phyloP scores from a whole-genome alignment of 2,888 invertebrate genomes.

The Therioaphis trifolii region DNA sequence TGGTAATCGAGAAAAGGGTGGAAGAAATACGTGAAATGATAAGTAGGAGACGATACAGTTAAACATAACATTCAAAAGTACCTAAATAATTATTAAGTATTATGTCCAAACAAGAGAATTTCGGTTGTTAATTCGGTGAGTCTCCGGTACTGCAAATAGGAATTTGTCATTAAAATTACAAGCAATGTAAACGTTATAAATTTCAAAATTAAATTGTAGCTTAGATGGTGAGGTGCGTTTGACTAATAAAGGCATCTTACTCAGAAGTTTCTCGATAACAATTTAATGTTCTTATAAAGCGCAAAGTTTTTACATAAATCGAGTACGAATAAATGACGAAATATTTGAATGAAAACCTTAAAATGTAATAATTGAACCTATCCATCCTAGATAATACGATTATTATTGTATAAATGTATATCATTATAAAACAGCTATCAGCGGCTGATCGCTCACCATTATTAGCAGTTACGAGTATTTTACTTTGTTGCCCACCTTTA shows the following conservation, averaged over 20 bases:
- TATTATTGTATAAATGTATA: background rate
- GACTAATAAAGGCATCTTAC: conserved; percentile 16
- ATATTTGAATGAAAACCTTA: background rate
- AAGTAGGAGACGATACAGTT: background rate
- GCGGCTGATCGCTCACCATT: too few species aligned
- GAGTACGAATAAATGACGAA: conserved; percentile 8
- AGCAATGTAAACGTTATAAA: conserved; percentile 6
- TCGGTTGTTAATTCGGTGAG: background rate
- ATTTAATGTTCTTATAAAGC: background rate
- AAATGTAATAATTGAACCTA: background rate
- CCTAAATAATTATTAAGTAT: conserved; percentile 43
- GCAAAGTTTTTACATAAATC: conserved; percentile 5
- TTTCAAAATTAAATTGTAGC: background rate
- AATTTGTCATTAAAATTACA: conserved; percentile 36
- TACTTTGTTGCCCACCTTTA: too few species aligned
- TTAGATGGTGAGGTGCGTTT: background rate
- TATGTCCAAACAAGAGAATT: conserved; percentile 19
- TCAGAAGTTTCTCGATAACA: conserved; percentile 37
- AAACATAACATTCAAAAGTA: conserved; percentile 11
- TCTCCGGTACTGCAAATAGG: background rate
- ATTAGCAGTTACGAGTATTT: too few species aligned
- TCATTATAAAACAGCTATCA: background rate
- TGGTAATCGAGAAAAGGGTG: background rate
- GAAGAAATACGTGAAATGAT: background rate
- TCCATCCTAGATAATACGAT: background rate